These are phyloP conservation scores for Dasysyrphus albostriatus DNA, from an alignment of 2,888 invertebrate genomes.

Conservation along the genomic window DNA sequence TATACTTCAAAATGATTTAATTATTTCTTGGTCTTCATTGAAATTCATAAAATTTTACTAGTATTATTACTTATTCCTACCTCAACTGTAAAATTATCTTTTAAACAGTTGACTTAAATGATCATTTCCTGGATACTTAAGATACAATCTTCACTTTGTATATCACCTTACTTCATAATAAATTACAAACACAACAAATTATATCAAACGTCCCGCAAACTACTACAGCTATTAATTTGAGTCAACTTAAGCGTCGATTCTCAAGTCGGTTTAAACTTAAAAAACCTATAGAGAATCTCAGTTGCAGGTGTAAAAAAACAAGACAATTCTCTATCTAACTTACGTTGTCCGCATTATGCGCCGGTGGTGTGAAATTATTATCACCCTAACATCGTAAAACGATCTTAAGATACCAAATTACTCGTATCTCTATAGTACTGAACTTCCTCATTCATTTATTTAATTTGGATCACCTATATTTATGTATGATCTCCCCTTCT, in stretches of 20 bases:
- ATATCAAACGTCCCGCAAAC: conserved; percentile 8
- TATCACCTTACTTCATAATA: not conserved
- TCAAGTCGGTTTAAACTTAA: not conserved
- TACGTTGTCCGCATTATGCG: not conserved
- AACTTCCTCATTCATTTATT: conserved; percentile 69
- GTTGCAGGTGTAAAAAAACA: conserved; percentile 10
- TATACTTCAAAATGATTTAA: not conserved
- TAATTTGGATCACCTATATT: conserved; percentile 59
- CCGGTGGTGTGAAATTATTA: conserved; percentile 68
- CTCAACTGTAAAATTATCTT: not conserved
- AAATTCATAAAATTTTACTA: not conserved
- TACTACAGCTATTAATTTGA: conserved; percentile 6
- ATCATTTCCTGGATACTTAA: conserved; percentile 28
- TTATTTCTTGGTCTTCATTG: not conserved
- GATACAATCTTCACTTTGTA: conserved; percentile 10
- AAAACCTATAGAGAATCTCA: not conserved
- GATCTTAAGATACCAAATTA: conserved; percentile 55
- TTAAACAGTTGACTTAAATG: conserved; percentile 19
- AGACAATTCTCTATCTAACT: conserved; percentile 6
- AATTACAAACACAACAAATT: conserved; percentile 1
- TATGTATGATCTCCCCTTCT: not conserved
- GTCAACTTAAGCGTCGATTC: conserved; percentile 16
- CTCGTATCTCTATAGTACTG: conserved; percentile 14
- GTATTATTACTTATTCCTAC: too few relatives aligned
- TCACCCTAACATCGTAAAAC: conserved; percentile 61